phyloP scores from a whole-genome alignment of 2,113 vertebrate genomes.

The Solenodon paradoxus region DNA sequence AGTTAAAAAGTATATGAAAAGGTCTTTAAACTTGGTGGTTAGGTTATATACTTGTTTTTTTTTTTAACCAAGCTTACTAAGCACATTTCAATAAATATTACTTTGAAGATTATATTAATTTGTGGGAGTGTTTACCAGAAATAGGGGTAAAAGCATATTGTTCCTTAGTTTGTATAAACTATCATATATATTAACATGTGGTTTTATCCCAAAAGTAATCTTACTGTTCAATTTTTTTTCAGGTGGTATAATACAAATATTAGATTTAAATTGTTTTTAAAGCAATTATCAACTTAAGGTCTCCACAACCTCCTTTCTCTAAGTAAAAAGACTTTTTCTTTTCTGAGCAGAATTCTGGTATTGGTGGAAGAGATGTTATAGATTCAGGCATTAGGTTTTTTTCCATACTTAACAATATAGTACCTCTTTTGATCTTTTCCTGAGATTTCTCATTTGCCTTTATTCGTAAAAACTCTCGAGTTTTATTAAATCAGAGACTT shows the following conservation, averaged over 20 bases:
- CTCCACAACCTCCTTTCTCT: neutral
- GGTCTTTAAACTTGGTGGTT: neutral
- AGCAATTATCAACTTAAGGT: neutral
- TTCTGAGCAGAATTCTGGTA: neutral
- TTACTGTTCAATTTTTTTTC: neutral
- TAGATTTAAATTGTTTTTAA: constrained; percentile 14
- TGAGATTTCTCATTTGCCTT: constrained; percentile 1
- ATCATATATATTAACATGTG: too few species aligned
- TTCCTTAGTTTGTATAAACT: neutral
- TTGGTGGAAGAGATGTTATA: neutral
- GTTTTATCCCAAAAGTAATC: too few species aligned
- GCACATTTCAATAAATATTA: constrained; percentile 31
- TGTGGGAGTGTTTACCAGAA: neutral
- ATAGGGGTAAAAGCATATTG: neutral
- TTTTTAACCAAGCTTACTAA: neutral
- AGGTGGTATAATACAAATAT: neutral
- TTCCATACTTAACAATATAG: neutral
- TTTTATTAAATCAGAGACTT: neutral
- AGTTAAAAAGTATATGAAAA: neutral
- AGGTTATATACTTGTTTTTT: neutral
- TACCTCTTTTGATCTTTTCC: neutral
- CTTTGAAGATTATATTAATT: neutral
- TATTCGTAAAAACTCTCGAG: neutral
- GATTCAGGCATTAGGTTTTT: neutral
- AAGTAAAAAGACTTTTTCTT: constrained; percentile 16